Conservation (phyloP, 2,113 vertebrate species). For the Scomber colias region DNA sequence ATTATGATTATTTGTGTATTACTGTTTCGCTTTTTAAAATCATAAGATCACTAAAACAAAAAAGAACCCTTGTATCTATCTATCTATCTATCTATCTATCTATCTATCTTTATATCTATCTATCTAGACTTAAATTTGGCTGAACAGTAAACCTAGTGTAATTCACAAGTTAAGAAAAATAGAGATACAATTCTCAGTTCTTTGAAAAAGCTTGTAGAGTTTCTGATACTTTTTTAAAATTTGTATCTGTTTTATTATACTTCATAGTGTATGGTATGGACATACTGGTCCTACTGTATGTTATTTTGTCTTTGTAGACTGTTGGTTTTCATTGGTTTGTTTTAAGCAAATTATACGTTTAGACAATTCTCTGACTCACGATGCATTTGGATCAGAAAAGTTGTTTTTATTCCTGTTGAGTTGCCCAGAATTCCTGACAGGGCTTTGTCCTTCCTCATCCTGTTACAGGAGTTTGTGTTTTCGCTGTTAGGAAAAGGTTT, state of each 20-base stretch:
- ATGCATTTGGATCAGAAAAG: not conserved
- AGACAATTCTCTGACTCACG: not conserved
- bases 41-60: not conserved
- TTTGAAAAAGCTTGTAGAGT: too few relatives aligned
- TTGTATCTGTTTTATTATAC: not conserved
- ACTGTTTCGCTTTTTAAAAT: not conserved
- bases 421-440: conserved; percentile 4
- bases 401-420: conserved; percentile 10
- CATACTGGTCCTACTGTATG: not conserved
- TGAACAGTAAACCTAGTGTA: too few relatives aligned
- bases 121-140: not conserved
- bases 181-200: too few relatives aligned
- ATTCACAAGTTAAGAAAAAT: too few relatives aligned
- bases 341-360: conserved; percentile 3
- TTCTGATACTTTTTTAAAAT: too few relatives aligned
- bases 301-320: not conserved
- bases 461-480: conserved; percentile 43
- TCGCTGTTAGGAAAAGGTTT: not conserved
- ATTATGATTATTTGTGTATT: not conserved
- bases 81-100: too few relatives aligned
- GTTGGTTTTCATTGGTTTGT: conserved; percentile 11
- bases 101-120: too few relatives aligned
- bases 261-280: not conserved
- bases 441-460: conserved; percentile 52
- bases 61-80: too few relatives aligned